phyloP scores from a whole-genome alignment of 2,888 invertebrate genomes.

The Atherix ibis region DNA sequence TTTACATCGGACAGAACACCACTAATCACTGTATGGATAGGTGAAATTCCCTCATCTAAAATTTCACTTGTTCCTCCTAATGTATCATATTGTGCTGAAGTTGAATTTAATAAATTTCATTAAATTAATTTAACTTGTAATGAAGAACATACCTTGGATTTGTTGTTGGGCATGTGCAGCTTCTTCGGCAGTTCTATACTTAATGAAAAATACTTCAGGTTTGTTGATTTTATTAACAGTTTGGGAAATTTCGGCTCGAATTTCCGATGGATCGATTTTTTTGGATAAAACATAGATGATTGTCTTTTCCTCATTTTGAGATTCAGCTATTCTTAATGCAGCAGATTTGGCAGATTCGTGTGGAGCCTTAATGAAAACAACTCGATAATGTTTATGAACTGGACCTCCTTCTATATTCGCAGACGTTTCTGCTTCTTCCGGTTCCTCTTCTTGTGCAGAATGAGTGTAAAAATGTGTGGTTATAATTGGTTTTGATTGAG shows the following conservation, averaged over 20 bases:
- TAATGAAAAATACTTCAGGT: slow-evolving; percentile 33
- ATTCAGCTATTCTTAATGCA: slow-evolving; percentile 6
- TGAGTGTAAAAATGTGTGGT: slow-evolving; percentile 31
- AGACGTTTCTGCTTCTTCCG: slow-evolving; percentile 17
- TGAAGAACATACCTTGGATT: slow-evolving; percentile 20
- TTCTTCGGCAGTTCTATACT: slow-evolving; percentile 31
- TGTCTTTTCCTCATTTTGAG: slow-evolving; percentile 22
- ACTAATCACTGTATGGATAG: too few species aligned
- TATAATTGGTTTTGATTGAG: slow-evolving; percentile 17
- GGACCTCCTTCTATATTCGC: slow-evolving; percentile 19
- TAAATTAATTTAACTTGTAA: background rate
- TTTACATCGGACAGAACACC: too few species aligned
- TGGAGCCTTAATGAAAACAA: slow-evolving; percentile 13
- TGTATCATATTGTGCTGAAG: slow-evolving; percentile 25
- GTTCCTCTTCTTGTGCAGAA: slow-evolving; percentile 26
- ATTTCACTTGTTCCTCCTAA: slow-evolving; percentile 25
- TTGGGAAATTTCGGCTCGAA: slow-evolving; percentile 26
- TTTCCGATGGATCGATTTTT: slow-evolving; percentile 24
- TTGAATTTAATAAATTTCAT: too few species aligned
- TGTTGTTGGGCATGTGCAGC: slow-evolving; percentile 29
- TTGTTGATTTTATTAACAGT: slow-evolving; percentile 24
- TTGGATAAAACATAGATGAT: slow-evolving; percentile 31
- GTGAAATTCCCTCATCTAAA: slow-evolving; percentile 21
- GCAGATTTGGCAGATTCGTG: slow-evolving; percentile 1
- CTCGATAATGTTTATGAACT: slow-evolving; percentile 11